Evolutionary conservation across 1,140 invertebrate genomes (phyloP), one percentile per base, ranked within the genome.

Genomic region (Tetramorium parvispinum): DNA sequence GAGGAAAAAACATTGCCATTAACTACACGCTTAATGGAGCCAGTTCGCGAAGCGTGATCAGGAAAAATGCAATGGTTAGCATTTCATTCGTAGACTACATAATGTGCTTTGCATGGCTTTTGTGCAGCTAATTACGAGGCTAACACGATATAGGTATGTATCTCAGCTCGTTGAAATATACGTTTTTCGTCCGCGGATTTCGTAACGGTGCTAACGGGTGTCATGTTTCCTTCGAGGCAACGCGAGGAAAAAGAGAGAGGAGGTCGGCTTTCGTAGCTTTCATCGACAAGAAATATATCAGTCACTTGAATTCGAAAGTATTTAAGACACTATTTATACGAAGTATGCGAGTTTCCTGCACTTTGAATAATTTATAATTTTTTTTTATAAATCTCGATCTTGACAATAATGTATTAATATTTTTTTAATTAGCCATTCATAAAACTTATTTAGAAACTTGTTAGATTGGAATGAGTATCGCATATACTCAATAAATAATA

Each of bases 161-260:
- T 11, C n/a, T 11, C 11, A 4, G 40, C 10, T 82, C 21, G 77
- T 7, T 81, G 46, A 63, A 71, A 61, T 10, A 43, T 37, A 76
- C 37, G 59, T 71, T 85, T 89, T 70, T 81, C 61, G 57, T 81
- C 18, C 53, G 21, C 7, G 16, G 18, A 51, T 92, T 87, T 89
- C 73, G 81, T 70, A 92, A 92, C 37, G 32, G 43, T 24, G 61
- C 79, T 79, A 86, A 63, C 51, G 49, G 10, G 68, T 78, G 83
- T 88, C 82, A 83, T 82, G 59, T 91, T 91, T 88, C 78, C 75
- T 75, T 65, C 43, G 51, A 57, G 51, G 66, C 7, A 61, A 61
- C 18, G n/a, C 13, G 13, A 57, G 10, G 43, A 51, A 68, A 57
- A 86, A 86, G 73, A 86, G 77, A 61, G 65, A 82, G 63, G 68